phyloP scores from a whole-genome alignment of 2,113 vertebrate genomes.

The Psittacula cyanocephala region DNA sequence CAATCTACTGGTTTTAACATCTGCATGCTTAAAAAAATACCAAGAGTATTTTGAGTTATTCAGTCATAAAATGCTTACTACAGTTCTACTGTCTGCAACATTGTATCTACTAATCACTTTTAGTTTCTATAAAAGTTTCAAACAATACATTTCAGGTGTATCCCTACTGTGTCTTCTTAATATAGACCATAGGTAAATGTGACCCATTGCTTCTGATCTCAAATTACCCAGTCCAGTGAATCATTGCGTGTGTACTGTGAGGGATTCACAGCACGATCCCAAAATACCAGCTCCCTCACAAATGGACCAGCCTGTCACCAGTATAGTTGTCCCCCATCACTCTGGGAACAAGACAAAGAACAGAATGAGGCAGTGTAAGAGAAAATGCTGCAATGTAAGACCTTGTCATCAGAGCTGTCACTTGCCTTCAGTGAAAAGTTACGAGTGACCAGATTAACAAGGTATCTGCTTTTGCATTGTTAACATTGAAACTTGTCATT shows the following conservation, averaged over 20 bases:
- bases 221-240: background rate
- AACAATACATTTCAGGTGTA: background rate
- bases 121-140: background rate
- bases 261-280: background rate
- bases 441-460: background rate
- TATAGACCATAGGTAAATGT: background rate
- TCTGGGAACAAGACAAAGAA: background rate
- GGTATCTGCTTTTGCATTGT: background rate
- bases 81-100: background rate
- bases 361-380: background rate
- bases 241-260: rapidly evolving
- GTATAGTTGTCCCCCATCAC: background rate
- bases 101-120: background rate
- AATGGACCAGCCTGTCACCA: background rate
- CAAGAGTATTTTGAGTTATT: background rate
- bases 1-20: background rate
- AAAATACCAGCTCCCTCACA: background rate
- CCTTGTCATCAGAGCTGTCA: background rate
- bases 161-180: background rate
- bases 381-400: background rate
- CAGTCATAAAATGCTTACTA: background rate
- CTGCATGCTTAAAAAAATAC: background rate
- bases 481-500: background rate
- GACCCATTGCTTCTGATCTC: background rate
- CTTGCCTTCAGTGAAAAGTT: background rate